phyloP scores from a whole-genome alignment of 2,113 vertebrate species.

The Myiozetetes cayanensis region DNA sequence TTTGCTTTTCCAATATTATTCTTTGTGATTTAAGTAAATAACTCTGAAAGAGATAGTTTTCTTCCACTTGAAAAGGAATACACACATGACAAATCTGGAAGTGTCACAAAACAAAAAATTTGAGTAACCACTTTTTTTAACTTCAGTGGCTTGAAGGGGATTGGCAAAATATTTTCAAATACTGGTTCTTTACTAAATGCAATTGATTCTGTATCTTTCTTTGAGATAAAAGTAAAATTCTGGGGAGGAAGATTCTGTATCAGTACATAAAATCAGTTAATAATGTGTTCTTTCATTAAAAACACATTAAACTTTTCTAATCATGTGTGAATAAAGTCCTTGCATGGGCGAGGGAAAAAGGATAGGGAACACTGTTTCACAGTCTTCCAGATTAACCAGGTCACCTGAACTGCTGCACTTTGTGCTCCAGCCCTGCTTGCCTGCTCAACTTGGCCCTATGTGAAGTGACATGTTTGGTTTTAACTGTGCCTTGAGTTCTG shows the following conservation, averaged over 20 bases:
- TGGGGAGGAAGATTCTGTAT: not conserved
- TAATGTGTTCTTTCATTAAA: not conserved
- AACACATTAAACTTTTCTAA: not conserved
- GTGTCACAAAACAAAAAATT: not conserved
- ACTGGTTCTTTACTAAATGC: not conserved
- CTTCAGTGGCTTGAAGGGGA: not conserved
- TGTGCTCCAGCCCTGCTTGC: not conserved
- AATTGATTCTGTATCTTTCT: not conserved
- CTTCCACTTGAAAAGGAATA: not conserved
- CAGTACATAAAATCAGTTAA: not conserved
- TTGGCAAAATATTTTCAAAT: not conserved
- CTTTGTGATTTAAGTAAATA: not conserved
- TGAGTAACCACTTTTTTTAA: not conserved
- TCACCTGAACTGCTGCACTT: not conserved
- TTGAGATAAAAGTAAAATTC: not conserved
- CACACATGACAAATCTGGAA: not conserved
- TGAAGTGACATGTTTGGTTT: not conserved
- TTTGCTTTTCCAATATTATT: not conserved
- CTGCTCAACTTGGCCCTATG: accelerated
- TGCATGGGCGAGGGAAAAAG: not conserved
- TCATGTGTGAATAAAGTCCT: not conserved
- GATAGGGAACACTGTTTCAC: not conserved
- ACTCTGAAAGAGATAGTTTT: not conserved
- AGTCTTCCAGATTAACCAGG: not conserved
- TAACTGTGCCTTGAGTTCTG: not conserved